Evolutionary conservation across 2,113 vertebrate genomes (phyloP), one percentile per base, ranked within the genome.

Genomic region (Apteryx mantelli): DNA sequence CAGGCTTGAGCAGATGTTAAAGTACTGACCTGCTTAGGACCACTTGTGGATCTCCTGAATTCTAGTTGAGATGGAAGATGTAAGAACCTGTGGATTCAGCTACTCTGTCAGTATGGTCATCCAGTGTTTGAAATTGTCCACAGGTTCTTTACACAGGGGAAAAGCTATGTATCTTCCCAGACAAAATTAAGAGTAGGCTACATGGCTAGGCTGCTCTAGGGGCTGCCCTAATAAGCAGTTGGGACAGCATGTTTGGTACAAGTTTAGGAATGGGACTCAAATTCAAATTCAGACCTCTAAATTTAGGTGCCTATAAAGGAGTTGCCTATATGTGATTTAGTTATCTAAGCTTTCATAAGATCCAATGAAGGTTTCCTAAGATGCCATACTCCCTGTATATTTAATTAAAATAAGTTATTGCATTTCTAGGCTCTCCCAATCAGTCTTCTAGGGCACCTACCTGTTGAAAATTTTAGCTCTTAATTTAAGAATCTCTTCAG

Each of bases 101-200:
- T 20, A 3, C 11, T 44, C 83, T 36, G 34, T 76, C 0, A 1
- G 13, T 19, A 11, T 5, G 1, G 18, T 82, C 32, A 73, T 2
- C 10, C 2, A 1, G 0, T 13, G 21, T 28, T n/a, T 78, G 22
- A 84, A 4, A 30, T 2, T 44, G 13, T 58, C 46, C 13, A 53
- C 5, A 82, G 21, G 19, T 28, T 82, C 6, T 21, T 88, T 65
- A n/a, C 6, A 5, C 19, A 44, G 34, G 24, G 10, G 1, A 60
- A 69, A 74, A 93, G 34, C 12, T 78, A 11, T 48, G 3, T 7
- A 26, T 79, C 7, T 60, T 32, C 16, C 16, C 10, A 46, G 26
- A 32, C 7, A 76, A 93, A 82, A 25, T 28, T 34, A 44, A 32
- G 15, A 85, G 10, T 5, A 60, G 8, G 8, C 32, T 82, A 4